Evolutionary conservation across 2,888 invertebrate species (phyloP).

Genomic region (Thymelicus lineola): DNA sequence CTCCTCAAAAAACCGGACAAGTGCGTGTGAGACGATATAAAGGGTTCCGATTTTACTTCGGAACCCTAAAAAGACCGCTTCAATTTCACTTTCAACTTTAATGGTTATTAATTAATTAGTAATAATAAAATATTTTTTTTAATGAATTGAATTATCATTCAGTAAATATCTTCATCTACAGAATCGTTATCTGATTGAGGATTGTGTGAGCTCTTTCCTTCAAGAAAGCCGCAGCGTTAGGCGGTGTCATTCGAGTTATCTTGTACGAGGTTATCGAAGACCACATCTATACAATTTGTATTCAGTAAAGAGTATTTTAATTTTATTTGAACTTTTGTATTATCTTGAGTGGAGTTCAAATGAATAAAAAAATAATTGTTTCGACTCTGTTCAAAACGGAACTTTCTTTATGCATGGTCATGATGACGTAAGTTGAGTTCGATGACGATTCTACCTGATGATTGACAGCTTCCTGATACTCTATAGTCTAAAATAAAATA

Average conservation of each 20-base stretch:
- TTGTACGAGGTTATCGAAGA: conserved; percentile 11
- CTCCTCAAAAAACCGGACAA: no score
- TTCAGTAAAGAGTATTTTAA: conserved; percentile 20
- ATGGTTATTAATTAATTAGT: background rate
- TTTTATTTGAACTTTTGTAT: conserved; percentile 30
- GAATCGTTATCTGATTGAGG: conserved; percentile 22
- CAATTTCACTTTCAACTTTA: background rate
- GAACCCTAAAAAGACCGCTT: no score
- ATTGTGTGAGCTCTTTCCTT: conserved; percentile 36
- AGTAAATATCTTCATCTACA: conserved; percentile 11
- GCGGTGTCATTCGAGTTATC: conserved; percentile 34
- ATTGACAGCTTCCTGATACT: background rate
- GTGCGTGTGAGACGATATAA: no score
- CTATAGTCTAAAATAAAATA: background rate
- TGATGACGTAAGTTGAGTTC: background rate
- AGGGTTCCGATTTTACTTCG: no score
- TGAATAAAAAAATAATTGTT: conserved; percentile 25
- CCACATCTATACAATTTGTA: conserved; percentile 29
- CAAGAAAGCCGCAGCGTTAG: conserved; percentile 26
- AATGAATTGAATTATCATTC: conserved; percentile 24
- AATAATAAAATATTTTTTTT: background rate
- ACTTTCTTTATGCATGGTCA: conserved; percentile 3
- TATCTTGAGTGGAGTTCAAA: conserved; percentile 14
- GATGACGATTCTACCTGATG: background rate
- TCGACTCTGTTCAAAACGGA: conserved; percentile 8